Evolutionary conservation across 2,888 invertebrate genomes (phyloP), one percentile per base, ranked within the genome.

Genomic region (Eristalis pertinax): DNA sequence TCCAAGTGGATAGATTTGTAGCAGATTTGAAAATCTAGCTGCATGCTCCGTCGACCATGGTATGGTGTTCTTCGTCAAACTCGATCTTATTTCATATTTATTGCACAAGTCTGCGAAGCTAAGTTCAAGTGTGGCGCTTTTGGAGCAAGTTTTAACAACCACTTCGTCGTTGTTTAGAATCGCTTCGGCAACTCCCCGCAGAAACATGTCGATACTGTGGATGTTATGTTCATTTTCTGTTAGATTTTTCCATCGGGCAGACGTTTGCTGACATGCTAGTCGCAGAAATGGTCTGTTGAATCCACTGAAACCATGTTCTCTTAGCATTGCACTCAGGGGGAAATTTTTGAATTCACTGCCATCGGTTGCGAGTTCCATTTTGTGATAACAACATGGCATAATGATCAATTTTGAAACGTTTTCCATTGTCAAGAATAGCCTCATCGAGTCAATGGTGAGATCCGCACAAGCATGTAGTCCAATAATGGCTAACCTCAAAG

Each of bases 311-410:
- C 19, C 15, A 1, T 8, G 5, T 90, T 13, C 13, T 8, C 24
- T 89, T 88, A 93, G 93, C 38, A 93, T 89, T n/a, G 87, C 76
- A 89, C 96, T 96, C 2, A 95, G 89, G 0, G 97, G 97, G 91
- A 97, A 96, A 92, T 95, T 95, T 32, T 92, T 91, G 90, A 96
- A 96, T 80, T 90, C 90, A 88, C 91, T 90, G n/a, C n/a, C 2
- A 35, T 80, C 70, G 10, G 65, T 43, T 4, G 86, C 62, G n/a
- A 65, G 81, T 72, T 92, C 90, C 91, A 97, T 94, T 92, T 96
- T 96, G 91, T 97, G 97, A 90, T 97, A 97, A 91, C 97, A 97
- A 90, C 97, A 97, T 4, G 97, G 96, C 94, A 97, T 95, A 15
- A 97, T 93, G 63, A 96, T 94, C 26, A 96, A 91, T 19, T 94